Evolutionary conservation across 64 coral and sea anemone genomes (phyloP), one percentile per base, ranked within the genome.

Genomic region (Montipora sp.): DNA sequence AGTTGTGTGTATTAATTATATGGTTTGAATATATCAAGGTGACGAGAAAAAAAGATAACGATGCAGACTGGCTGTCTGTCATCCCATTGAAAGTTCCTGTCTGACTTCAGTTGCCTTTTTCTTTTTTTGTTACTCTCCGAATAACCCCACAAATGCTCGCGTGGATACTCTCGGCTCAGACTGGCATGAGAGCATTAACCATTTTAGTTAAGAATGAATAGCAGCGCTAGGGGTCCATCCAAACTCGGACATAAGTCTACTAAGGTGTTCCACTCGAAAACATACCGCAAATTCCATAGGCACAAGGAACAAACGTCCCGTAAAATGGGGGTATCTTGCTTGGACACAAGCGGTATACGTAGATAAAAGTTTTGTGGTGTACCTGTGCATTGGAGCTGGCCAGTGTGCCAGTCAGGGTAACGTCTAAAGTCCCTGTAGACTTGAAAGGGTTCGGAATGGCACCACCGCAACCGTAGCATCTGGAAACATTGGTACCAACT

Each of bases 191-290:
- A 36, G 36, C 36, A 36, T 36, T 36, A 2, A 36, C 36, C 36
- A 36, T 36, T 36, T 36, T 0, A 36, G 36, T 36, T 36, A 36
- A 36, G 36, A 36, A 36, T 36, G 36, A 36, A 36, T 36, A 36
- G 36, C 1, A 36, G 36, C 36, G 0, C 36, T 36, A 36, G 44
- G 87, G 27, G 73, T 60, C 87, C 87, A 77, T 22, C 73, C 73
- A 77, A 89, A 89, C 87, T 89, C 87, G 43, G 69, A 89, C 51
- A 77, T 77, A 24, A 77, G 72, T 44, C 87, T 59, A 11, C 4
- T 77, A 89, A 89, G 18, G 73, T 77, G 87, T 60, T 89, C 73
- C 75, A 77, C 48, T 14, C 45, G 46, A 18, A 89, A 89, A 45
- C 23, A 22, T 72, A 60, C 22, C 23, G 46, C 87, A 77, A 89